These are phyloP conservation scores for Myotis pilosus DNA, from an alignment of 2,797 vertebrate genomes.

Conservation along the genomic window DNA sequence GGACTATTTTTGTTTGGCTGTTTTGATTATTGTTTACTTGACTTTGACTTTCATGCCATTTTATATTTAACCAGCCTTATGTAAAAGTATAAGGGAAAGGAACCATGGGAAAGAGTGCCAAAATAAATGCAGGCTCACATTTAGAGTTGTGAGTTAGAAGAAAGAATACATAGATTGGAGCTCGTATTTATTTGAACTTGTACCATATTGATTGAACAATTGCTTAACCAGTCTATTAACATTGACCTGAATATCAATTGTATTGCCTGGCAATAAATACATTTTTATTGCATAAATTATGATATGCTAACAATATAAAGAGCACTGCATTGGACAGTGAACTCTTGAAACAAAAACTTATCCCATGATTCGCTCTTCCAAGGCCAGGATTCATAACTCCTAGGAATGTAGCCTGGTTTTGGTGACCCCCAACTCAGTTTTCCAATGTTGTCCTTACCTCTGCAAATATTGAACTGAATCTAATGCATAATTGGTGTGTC, in stretches of 20 bases:
- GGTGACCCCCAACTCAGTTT: neutral
- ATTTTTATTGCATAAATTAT: neutral
- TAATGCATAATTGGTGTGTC: neutral
- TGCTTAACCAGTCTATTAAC: neutral
- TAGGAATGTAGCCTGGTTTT: neutral
- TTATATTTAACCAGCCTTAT: conserved; percentile 41
- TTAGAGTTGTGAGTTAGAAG: conserved; percentile 27
- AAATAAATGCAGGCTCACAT: neutral
- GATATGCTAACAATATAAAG: neutral
- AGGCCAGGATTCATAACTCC: neutral
- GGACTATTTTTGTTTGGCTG: neutral
- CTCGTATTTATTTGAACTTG: conserved; percentile 45
- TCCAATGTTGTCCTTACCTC: neutral
- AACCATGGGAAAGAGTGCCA: neutral
- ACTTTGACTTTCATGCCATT: conserved; percentile 35
- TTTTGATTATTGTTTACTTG: conserved; percentile 43
- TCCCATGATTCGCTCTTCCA: neutral
- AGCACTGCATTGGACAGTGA: neutral
- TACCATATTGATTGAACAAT: neutral
- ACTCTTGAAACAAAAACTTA: neutral
- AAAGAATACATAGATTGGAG: neutral
- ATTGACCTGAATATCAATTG: neutral
- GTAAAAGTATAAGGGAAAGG: conserved; percentile 20
- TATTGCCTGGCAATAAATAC: neutral
- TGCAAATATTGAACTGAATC: neutral